Conservation (phyloP, 2,888 invertebrate genomes). For the Sarcophaga carnaria region DNA sequence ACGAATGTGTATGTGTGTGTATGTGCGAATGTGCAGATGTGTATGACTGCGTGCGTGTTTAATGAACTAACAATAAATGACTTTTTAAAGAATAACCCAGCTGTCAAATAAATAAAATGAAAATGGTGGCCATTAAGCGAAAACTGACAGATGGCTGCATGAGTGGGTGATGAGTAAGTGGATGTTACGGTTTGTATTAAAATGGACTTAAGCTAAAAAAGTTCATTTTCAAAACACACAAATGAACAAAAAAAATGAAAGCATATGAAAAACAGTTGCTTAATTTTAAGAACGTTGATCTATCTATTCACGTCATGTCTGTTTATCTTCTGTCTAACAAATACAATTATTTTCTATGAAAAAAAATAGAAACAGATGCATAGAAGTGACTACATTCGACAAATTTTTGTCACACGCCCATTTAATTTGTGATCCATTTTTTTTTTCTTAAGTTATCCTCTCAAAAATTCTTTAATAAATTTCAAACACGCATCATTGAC, state of each 20-base stretch:
- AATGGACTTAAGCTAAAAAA: constrained; percentile 10
- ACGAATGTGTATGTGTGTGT: constrained; percentile 21
- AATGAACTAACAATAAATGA: constrained; percentile 53
- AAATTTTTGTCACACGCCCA: constrained; percentile 22
- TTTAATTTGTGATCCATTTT: neutral
- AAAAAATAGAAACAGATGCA: too few relatives aligned
- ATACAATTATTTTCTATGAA: too few relatives aligned
- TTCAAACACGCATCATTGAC: constrained; percentile 23
- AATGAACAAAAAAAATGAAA: neutral
- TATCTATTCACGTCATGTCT: neutral
- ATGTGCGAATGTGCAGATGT: constrained; percentile 23
- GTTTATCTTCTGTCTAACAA: neutral
- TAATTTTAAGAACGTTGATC: neutral
- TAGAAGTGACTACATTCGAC: neutral
- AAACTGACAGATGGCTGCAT: constrained; percentile 7
- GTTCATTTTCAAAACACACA: neutral
- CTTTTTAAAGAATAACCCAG: constrained; percentile 61
- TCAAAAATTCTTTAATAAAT: neutral
- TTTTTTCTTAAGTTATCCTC: neutral
- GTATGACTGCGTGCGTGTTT: constrained; percentile 37
- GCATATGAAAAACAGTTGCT: neutral
- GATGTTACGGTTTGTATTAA: neutral
- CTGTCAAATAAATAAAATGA: constrained; percentile 63
- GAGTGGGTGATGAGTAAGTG: neutral
- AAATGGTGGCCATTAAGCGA: constrained; percentile 48